Base-by-base conservation (phyloP, 2,113 vertebrate species). In the Scomber colias region DNA sequence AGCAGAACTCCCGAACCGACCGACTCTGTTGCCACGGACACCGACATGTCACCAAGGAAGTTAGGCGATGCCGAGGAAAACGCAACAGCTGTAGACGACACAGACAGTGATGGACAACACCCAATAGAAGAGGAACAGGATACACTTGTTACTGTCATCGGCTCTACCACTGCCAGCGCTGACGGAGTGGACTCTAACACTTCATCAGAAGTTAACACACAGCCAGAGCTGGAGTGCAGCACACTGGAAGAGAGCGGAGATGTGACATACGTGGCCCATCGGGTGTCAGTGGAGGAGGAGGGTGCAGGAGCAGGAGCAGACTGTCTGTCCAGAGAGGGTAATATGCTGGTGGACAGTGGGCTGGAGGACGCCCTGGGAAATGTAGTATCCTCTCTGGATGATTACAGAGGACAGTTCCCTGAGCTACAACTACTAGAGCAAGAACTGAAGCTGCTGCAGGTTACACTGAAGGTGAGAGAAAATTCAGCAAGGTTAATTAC, bases 331-430 rank as follows among this genome's bases (percentile, higher is more conserved):
- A 0, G 3, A 14, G 79, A 77, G 0, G 7, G 78, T 69, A 57
- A 49, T 21, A 66, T 2, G 62, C 67, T 15, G 0, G 61, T 81
- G 63, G 96, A 98, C 89, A 95, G 85, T 0, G 94, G 93, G 45
- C 82, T 99, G 80, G 96, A 96, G 35, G 96, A 98, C 3, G 97
- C 97, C 17, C 92, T 99, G 10, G 75, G 81, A 48, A 88, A 94
- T 15, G 82, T 97, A 14, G 89, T 95, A 77, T 96, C 97, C 0
- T 95, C 96, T 62, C 92, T 99, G 71, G 98, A 98, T 57, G 98
- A 99, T 83, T 99, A 97, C 81, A 95, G 98, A 81, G 98, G 98
- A 53, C 98, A 97, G 87, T 99, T 99, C 74, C 97, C 96, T 0
- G 97, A 99, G 90, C 90, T 99, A 46, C 97, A 99, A 78, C 88